Evolutionary conservation across 2,113 vertebrate genomes (phyloP), one percentile per base, ranked within the genome.

Genomic region (Mormyrus iriodes): DNA sequence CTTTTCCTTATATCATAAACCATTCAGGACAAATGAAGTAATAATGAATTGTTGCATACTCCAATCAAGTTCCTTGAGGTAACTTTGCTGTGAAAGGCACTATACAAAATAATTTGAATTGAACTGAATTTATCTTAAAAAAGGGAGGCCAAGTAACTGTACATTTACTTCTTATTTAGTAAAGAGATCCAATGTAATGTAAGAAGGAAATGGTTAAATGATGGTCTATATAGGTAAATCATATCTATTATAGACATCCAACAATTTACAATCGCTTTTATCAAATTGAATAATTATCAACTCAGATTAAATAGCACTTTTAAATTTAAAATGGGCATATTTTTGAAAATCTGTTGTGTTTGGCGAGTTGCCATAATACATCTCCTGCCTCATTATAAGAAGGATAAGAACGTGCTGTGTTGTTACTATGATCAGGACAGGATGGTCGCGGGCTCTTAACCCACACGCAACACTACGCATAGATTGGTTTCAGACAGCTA

Each of bases 401-500:
- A 69, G 48, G 44, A 49, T n/a, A 85, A 85, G 89, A 19, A 65
- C 48, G 10, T 73, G 52, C 17, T 5, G 39, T 39, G 48, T n/a
- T 86, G 35, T 89, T 89, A 76, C 58, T 51, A 27, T 85, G 17
- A 48, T 15, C 48, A 48, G 84, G 46, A 35, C 88, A 55, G 55
- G 9, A 58, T 51, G 58, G 46, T 73, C 53, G 89, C 35, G 7
- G 12, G 19, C 42, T 76, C n/a, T 31, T 55, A 69, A 4, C 83
- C 44, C 58, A 84, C 65, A 53, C 15, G 19, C 52, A 49, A 48
- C 83, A 89, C 42, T 52, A 44, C 42, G 52, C 88, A 84, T 6
- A 89, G 65, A 46, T 21, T 76, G 44, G 55, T 86, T 46, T 79
- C 92, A 91, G 92, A 93, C 91, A 94, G 91, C 4, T 35, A 92